phyloP scores from a whole-genome alignment of 2,797 vertebrate species.

The Neosalanx taihuensis region DNA sequence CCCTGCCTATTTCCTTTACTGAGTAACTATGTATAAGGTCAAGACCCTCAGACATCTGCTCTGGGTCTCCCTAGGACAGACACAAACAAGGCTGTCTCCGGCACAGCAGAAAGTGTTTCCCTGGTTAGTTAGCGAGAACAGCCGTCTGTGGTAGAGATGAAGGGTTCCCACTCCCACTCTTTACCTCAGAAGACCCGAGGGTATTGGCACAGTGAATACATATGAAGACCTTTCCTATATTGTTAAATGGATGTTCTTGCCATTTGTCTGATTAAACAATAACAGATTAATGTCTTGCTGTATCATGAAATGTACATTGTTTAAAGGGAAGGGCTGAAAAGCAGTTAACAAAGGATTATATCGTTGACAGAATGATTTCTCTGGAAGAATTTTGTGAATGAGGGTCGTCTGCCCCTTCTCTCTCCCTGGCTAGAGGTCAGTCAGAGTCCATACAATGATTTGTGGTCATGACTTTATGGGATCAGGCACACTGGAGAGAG shows the following conservation, averaged over 20 bases:
- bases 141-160: conserved; percentile 57
- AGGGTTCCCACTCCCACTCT: conserved; percentile 49
- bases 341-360: not conserved
- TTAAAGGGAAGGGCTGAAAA: conserved; percentile 7
- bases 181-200: conserved; percentile 47
- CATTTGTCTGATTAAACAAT: not conserved
- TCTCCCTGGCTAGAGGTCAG: conserved; percentile 47
- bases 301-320: not conserved
- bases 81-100: conserved; percentile 32
- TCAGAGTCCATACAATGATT: conserved; percentile 55
- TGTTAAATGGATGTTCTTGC: not conserved
- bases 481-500: conserved; percentile 6
- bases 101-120: conserved; percentile 21
- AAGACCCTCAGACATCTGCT: not conserved
- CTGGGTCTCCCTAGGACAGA: conserved; percentile 21
- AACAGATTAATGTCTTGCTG: not conserved
- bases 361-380: conserved; percentile 26
- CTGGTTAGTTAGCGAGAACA: conserved; percentile 41
- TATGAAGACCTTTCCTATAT: not conserved
- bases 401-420: conserved; percentile 23
- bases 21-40: not conserved
- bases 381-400: conserved; percentile 53
- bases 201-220: not conserved
- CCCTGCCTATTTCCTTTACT: not conserved
- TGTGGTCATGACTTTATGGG: conserved; percentile 33